A percentile compares a stretch with the other conserved stretches of the same genome.
Evolutionary conservation across 2,113 vertebrate species (phyloP).

Genomic region (Phalacrocorax brasilianus): DNA sequence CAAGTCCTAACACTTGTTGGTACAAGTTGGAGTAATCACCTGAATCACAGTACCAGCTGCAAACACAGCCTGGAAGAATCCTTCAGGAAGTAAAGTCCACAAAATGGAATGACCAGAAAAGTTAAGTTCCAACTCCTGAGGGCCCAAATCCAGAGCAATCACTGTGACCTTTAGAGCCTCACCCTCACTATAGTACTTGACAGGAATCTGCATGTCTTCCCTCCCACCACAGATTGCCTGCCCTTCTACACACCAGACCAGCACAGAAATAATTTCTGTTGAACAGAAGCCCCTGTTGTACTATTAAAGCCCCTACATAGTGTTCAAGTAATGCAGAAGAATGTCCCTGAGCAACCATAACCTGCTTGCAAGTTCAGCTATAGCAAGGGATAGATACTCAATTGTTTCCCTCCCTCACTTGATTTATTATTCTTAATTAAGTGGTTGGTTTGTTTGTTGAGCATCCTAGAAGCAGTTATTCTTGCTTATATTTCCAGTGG

Average conservation of each 20-base stretch:
- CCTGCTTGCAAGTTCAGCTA: background rate
- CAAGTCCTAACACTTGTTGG: background rate
- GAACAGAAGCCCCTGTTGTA: background rate
- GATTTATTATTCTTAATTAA: constrained; percentile 67
- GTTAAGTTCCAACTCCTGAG: background rate
- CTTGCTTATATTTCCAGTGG: constrained; percentile 16
- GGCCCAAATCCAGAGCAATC: background rate
- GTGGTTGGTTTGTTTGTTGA: constrained; percentile 16
- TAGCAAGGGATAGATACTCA: background rate
- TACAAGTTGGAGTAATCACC: rapidly evolving
- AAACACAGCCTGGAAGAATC: background rate
- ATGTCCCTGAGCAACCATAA: background rate
- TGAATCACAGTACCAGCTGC: background rate
- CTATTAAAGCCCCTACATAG: background rate
- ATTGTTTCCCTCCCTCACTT: constrained; percentile 8
- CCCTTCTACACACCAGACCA: background rate
- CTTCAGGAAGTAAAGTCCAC: background rate
- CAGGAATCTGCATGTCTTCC: background rate
- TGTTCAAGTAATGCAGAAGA: background rate
- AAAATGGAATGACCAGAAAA: background rate
- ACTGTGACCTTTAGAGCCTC: background rate
- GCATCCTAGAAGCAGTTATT: constrained; percentile 44
- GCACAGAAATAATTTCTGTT: background rate
- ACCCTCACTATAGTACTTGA: background rate
- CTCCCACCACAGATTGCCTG: background rate